Base-by-base conservation (phyloP, 1,140 invertebrate species). In the Aricia agestis region DNA sequence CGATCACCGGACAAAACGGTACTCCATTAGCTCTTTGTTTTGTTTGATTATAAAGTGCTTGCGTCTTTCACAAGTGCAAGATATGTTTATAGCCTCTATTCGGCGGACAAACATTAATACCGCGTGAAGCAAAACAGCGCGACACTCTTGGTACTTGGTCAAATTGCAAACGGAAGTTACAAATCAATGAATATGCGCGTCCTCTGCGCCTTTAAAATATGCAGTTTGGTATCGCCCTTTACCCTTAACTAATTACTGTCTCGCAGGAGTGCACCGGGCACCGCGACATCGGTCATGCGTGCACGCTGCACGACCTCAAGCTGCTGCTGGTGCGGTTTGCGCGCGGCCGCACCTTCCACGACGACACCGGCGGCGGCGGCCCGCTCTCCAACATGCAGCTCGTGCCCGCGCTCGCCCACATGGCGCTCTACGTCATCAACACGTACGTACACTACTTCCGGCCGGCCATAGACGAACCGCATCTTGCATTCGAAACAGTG, bases 311-410 rank as follows among this genome's bases (percentile, higher is more conserved):
- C 86, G 98, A 99, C 89, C 91, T 99, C 69, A 99, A 99, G 92
- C 92, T 99, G 75, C 91, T 99, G 66, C 87, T 99, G 36, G 82
- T 97, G 78, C 93, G 97, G 71, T 99, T 99, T 92, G 97, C 98
- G 0, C 95, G 97, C 86, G 98, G 98, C 78, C 97, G 97, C 82
- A 97, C 96, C 70, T 99, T 99, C 92, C 98, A 98, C 86, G 98
- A 99, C 86, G 98, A 99, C 89, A 98, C 97, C 19, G 98, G 98
- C 13, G 98, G 98, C 74, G 98, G 98, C 74, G 97, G 98, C 15
- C 97, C 97, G 10, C 97, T 99, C 83, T 99, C 98, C 31, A 99
- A 99, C 92, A 97, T 99, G 95, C 97, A 99, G 88, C 95, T 99
- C 76, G 94, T 99, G 69, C 98, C 98, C 19, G 99, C 99, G 87